Percentiles rank a stretch among this genome's conserved stretches.
Evolutionary conservation across 37 sponge, comb jelly and placozoan species (phyloP).

Genomic region (Spongilla lacustris): DNA sequence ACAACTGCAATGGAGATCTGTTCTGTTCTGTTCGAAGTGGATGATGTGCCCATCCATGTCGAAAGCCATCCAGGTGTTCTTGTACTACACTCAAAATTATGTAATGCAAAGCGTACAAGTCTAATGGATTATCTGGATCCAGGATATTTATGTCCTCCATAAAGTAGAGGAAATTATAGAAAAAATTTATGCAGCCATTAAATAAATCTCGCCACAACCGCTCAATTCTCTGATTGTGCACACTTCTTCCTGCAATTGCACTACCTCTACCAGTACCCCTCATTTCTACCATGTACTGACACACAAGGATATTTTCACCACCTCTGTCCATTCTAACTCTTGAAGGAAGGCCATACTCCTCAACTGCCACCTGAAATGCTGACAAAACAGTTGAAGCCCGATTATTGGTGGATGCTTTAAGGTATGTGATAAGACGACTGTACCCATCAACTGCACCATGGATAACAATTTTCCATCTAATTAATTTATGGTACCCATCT

Average conservation of each 20-base stretch:
- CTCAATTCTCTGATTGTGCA: slow-evolving; percentile 75
- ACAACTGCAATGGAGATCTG: slow-evolving; percentile 44
- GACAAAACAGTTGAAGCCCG: slow-evolving; percentile 36
- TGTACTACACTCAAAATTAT: slow-evolving; percentile 39
- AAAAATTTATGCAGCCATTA: slow-evolving; percentile 39
- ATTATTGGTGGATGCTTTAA: slow-evolving; percentile 43
- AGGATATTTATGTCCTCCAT: slow-evolving; percentile 38
- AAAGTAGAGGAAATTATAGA: slow-evolving; percentile 42
- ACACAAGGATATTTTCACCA: slow-evolving; percentile 55
- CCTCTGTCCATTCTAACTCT: slow-evolving; percentile 60
- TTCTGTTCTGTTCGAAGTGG: slow-evolving; percentile 29
- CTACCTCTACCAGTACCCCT: slow-evolving; percentile 58
- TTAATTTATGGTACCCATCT: slow-evolving; percentile 54
- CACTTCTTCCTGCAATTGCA: slow-evolving; percentile 52
- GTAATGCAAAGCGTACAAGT: slow-evolving; percentile 43
- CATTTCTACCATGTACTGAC: slow-evolving; percentile 40
- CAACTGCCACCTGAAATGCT: slow-evolving; percentile 22
- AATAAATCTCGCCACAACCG: slow-evolving; percentile 66
- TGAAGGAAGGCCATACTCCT: slow-evolving; percentile 58
- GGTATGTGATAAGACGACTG: slow-evolving; percentile 48
- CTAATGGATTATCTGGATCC: neutral
- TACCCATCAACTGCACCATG: slow-evolving; percentile 71
- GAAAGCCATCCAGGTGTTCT: slow-evolving; percentile 26
- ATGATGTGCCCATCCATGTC: slow-evolving; percentile 36
- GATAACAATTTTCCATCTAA: slow-evolving; percentile 63